Evolutionary conservation across 2,888 invertebrate genomes (phyloP), one percentile per base, ranked within the genome.

Genomic region (Spodoptera littoralis): DNA sequence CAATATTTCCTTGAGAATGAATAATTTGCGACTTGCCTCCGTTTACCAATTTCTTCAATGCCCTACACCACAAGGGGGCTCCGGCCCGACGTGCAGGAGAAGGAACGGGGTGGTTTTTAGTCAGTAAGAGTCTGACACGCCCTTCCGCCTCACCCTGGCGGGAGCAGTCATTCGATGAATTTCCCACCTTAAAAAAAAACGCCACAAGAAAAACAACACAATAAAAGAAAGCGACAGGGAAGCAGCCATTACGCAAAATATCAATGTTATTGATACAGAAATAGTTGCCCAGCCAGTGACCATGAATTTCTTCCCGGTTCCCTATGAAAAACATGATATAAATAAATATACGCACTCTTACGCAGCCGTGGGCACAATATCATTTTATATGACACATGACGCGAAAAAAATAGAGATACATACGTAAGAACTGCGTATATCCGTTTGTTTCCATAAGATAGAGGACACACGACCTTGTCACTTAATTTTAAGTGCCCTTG

Each of bases 251-350:
- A 54, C 43, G 22, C 9, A n/a, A 66, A 49, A 48, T 58, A 60
- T 68, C 55, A 64, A 49, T 42, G 60, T 13, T 70, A 57, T 64
- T 56, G 59, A 65, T 43, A 62, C 62, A 9, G 52, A 74, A 79
- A 73, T 77, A 77, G 67, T 56, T 43, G 11, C 52, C 50, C 49
- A 65, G 48, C 11, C 24, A 9, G n/a, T 54, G 50, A 55, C 74
- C 74, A 6, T 79, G 80, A 70, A 65, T 41, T 27, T 63, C 60
- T 67, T 70, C 70, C 66, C 71, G 59, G 54, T 49, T 45, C 41
- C 57, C 65, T 53, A 57, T 62, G 65, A 79, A 70, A 67, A 65
- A 57, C 60, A 59, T 47, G 11, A 24, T 45, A 12, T 73, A 77
- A 60, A 66, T 73, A 27, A 27, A 70, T 73, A 73, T 60, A 65